Percentiles rank a stretch among this genome's conserved stretches.
Conservation (phyloP, 2,113 vertebrate genomes). For the Pelecanoides urinatrix region DNA sequence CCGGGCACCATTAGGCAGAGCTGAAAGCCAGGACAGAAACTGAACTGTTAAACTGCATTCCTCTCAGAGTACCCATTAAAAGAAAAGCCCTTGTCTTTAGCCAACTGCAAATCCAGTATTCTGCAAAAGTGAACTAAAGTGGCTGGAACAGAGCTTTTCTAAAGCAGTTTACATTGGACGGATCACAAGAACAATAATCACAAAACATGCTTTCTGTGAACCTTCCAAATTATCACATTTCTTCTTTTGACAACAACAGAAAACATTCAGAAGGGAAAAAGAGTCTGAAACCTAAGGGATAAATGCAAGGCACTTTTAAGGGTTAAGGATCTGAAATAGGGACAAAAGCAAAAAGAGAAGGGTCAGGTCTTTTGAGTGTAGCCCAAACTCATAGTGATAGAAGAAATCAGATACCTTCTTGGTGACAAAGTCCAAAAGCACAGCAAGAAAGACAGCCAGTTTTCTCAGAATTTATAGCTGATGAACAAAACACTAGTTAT, state of each 20-base stretch:
- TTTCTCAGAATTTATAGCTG: neutral
- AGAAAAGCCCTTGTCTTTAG: slow-evolving; percentile 34
- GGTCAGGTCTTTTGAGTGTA: neutral
- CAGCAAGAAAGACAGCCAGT: neutral
- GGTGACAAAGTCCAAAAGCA: neutral
- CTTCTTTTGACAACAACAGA: slow-evolving; percentile 34
- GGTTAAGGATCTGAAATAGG: neutral
- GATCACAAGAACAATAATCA: slow-evolving; percentile 61
- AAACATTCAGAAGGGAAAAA: neutral
- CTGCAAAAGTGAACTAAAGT: slow-evolving; percentile 45
- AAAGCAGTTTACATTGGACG: slow-evolving; percentile 61
- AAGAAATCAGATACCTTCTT: neutral
- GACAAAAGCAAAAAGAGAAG: neutral
- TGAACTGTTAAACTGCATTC: neutral
- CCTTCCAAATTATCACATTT: slow-evolving; percentile 59
- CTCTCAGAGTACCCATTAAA: slow-evolving; percentile 13
- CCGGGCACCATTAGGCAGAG: neutral
- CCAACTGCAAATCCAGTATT: slow-evolving; percentile 35
- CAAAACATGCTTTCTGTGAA: slow-evolving; percentile 54
- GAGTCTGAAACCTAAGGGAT: neutral
- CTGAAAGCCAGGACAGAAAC: neutral
- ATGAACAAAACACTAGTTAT: neutral
- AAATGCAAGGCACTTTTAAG: neutral
- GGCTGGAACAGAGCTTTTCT: slow-evolving; percentile 48
- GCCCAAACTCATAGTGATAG: neutral